phyloP scores from a whole-genome alignment of 1,140 invertebrate species.

The Chrysomallon squamiferum region DNA sequence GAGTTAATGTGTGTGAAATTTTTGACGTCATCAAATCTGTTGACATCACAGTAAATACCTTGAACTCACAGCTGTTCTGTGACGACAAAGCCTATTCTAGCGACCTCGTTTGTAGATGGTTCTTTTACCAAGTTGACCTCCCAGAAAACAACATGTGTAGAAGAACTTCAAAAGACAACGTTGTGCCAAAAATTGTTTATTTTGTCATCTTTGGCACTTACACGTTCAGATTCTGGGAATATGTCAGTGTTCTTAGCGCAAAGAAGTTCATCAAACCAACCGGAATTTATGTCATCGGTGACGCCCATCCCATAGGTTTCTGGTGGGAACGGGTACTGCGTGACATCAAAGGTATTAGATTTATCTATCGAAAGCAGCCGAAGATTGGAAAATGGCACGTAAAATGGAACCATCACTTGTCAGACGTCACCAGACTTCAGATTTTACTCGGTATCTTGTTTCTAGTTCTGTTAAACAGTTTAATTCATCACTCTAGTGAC shows the following conservation, averaged over 20 bases:
- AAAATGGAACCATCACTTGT: slow-evolving; percentile 15
- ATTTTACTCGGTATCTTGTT: slow-evolving; percentile 1
- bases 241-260: slow-evolving; percentile 22
- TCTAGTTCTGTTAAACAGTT: no score
- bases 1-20: no score
- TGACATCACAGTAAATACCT: slow-evolving; percentile 1
- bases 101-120: slow-evolving; percentile 14
- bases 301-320: slow-evolving; percentile 22
- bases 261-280: slow-evolving; percentile 17
- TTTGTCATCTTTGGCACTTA: slow-evolving; percentile 27
- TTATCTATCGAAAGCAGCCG: slow-evolving; percentile 12
- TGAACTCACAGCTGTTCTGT: slow-evolving; percentile 15
- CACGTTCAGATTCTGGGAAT: slow-evolving; percentile 24
- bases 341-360: slow-evolving; percentile 18
- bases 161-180: background rate
- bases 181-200: slow-evolving; percentile 25
- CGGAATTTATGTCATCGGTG: slow-evolving; percentile 24
- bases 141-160: background rate
- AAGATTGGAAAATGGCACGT: background rate
- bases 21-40: no score
- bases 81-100: background rate
- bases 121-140: slow-evolving; percentile 10
- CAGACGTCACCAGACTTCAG: slow-evolving; percentile 22
- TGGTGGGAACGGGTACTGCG: slow-evolving; percentile 22
- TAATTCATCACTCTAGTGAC: no score